These are phyloP conservation scores for Chunga burmeisteri DNA, from an alignment of 2,113 vertebrate species.

Conservation along the genomic window DNA sequence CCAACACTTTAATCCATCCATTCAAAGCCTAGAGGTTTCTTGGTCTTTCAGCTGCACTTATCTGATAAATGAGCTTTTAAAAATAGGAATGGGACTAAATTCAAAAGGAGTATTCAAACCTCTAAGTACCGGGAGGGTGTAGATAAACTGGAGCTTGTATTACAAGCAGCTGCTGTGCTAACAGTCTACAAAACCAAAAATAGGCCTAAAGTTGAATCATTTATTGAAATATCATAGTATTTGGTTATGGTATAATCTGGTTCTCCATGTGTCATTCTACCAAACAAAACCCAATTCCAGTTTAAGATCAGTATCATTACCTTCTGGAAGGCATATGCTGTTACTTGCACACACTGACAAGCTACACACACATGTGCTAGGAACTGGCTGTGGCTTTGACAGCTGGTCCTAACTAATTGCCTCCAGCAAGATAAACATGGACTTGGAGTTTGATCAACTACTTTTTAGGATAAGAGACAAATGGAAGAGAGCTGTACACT, in stretches of 20 bases:
- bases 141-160: conserved; percentile 10
- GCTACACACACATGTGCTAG: neutral
- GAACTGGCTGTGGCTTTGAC: neutral
- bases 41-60: conserved; percentile 31
- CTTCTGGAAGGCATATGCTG: conserved; percentile 31
- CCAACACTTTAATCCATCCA: conserved; percentile 54
- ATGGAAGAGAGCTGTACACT: neutral
- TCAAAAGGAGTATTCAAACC: conserved; percentile 15
- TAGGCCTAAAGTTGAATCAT: neutral
- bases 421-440: conserved; percentile 31
- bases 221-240: neutral
- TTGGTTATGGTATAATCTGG: neutral
- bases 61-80: conserved; percentile 40
- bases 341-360: neutral
- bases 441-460: neutral
- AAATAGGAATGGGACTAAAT: conserved; percentile 44
- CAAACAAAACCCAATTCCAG: neutral
- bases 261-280: conserved; percentile 24
- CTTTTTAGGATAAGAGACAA: neutral
- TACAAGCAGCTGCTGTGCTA: conserved; percentile 18
- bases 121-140: neutral
- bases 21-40: conserved; percentile 53
- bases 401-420: conserved; percentile 39
- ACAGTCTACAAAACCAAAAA: neutral
- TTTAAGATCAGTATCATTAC: conserved; percentile 8